Conservation (phyloP, 2,113 vertebrate genomes). For the Bombycilla garrulus region DNA sequence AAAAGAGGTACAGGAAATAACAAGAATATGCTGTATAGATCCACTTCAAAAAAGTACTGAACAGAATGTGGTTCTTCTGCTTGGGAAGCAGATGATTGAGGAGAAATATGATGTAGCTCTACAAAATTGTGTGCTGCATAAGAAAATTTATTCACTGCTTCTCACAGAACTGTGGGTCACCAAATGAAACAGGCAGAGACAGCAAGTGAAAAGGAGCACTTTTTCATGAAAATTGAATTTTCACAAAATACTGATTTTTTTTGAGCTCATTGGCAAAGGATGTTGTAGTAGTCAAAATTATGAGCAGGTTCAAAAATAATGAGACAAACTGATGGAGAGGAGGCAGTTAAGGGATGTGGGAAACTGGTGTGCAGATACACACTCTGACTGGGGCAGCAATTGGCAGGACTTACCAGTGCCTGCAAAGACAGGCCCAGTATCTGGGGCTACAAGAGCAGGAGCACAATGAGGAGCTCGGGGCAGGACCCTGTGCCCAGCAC, state of each 20-base stretch:
- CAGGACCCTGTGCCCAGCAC: background rate
- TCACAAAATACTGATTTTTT: background rate
- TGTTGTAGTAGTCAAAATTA: background rate
- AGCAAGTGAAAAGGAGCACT: background rate
- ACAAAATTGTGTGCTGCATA: background rate
- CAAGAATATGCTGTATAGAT: background rate
- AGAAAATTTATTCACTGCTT: background rate
- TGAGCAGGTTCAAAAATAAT: background rate
- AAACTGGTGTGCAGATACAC: background rate
- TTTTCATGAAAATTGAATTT: background rate
- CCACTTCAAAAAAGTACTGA: background rate
- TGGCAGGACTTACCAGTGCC: background rate
- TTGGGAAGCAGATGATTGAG: background rate
- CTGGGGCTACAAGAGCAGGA: background rate
- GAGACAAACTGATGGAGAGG: background rate
- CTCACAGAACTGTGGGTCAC: background rate
- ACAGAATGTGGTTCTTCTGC: background rate
- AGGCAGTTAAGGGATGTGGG: background rate
- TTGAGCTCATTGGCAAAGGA: background rate
- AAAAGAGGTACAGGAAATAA: background rate
- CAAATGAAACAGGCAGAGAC: background rate
- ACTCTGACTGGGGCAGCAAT: background rate
- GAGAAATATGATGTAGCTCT: background rate
- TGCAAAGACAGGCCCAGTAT: background rate
- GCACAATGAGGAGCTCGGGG: fast-evolving